These are phyloP conservation scores for Sapajus apella DNA, from an alignment of 2,113 vertebrate species.

Conservation along the genomic window DNA sequence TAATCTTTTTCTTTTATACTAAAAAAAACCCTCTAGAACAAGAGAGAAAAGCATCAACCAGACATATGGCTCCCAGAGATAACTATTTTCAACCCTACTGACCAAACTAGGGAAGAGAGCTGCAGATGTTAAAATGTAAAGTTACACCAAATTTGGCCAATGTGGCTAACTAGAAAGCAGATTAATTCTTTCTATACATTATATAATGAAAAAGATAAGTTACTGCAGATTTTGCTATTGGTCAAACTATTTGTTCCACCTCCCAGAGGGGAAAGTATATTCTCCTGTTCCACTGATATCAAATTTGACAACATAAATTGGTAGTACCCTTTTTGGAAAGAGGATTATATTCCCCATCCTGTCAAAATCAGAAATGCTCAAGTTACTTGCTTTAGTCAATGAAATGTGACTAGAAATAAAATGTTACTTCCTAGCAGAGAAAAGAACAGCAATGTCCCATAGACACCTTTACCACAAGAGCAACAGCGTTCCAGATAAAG, in stretches of 20 bases:
- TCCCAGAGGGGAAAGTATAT: background rate
- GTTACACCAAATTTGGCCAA: background rate
- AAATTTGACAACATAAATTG: background rate
- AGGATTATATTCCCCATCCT: background rate
- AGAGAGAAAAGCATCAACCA: background rate
- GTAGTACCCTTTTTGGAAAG: background rate
- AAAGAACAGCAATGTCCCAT: background rate
- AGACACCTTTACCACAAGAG: background rate
- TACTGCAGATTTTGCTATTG: background rate
- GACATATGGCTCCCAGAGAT: background rate
- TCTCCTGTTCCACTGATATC: background rate
- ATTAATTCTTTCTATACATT: conserved; percentile 3
- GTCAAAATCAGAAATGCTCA: background rate
- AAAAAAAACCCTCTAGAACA: background rate
- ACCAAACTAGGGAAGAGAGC: background rate
- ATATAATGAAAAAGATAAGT: background rate
- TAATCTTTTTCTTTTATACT: background rate
- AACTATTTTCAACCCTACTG: conserved; percentile 4
- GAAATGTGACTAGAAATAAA: conserved; percentile 42
- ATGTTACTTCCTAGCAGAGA: background rate
- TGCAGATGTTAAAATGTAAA: background rate
- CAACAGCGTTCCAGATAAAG: background rate
- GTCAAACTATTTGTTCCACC: background rate
- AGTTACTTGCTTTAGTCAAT: background rate
- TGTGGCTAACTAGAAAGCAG: background rate